Base-by-base conservation (phyloP, 2,797 vertebrate genomes). In the Xenentodon cancila region DNA sequence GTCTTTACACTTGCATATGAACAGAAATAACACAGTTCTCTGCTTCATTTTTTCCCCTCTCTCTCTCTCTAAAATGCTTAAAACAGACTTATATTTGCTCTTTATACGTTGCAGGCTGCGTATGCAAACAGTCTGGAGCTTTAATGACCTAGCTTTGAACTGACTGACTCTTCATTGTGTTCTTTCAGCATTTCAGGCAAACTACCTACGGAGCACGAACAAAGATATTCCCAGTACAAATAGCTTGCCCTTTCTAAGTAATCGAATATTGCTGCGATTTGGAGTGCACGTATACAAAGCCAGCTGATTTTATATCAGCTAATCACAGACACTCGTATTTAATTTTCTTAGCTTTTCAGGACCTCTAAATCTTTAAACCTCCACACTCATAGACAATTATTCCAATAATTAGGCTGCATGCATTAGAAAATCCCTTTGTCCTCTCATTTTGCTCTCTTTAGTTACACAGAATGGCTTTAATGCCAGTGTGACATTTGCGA, bases 101-200 rank as follows among this genome's bases (percentile, higher is more conserved):
- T 46, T 27, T 53, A 62, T 70, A 66, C 67, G 49, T 59, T 22
- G 22, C 56, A 76, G 69, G 37, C 46, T 68, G 42, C 43, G 46
- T 48, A 20, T 47, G 46, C 11, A 13, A 76, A 54, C 53, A 37
- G 52, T 22, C 62, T 71, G 57, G 3, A 1, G 59, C 71, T 70
- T 42, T 76, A 79, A 77, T 78, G 64, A 77, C 63, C 52, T 0
- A 22, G 58, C 62, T 81, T 82, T 85, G 75, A 85, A 68, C 52
- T 46, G 55, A 9, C 61, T 75, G 37, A 64, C 64, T 73, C 17
- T 40, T 50, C 13, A 49, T 58, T 48, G 65, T 70, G 75, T 30
- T 43, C 51, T 73, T 75, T 45, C 43, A 34, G 42, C 25, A 53
- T 19, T 30, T 6, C 11, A 30, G 48, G 47, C 32, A 45, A 57